Conservation (phyloP, 2,797 vertebrate species). For the Synanceia verrucosa region DNA sequence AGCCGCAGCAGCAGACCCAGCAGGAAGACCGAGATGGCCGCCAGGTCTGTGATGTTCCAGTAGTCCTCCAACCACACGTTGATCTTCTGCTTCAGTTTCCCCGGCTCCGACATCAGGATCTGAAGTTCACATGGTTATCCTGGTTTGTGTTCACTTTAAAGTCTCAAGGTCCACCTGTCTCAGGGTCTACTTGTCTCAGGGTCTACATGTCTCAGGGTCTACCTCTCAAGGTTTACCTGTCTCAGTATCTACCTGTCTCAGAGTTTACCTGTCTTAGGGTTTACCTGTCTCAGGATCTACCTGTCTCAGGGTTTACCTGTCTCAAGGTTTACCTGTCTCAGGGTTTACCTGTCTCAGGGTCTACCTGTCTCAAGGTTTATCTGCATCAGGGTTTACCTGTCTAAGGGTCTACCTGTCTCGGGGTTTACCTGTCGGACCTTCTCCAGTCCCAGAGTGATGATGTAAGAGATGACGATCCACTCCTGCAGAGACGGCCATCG, state of each 20-base stretch:
- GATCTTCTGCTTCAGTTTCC: slow-evolving; percentile 95
- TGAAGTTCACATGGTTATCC: slow-evolving; percentile 52
- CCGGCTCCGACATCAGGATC: slow-evolving; percentile 98
- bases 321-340: too few relatives aligned
- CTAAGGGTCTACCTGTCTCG: too few relatives aligned
- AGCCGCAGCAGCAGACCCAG: slow-evolving; percentile 91
- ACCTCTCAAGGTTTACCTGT: slow-evolving; percentile 82
- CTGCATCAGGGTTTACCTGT: slow-evolving; percentile 84
- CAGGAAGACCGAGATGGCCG: slow-evolving; percentile 92
- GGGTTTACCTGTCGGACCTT: slow-evolving; percentile 90
- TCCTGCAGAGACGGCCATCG: slow-evolving; percentile 93
- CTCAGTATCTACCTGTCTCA: slow-evolving; percentile 95
- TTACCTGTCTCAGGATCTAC: too few relatives aligned
- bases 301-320: too few relatives aligned
- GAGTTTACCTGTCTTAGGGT: slow-evolving; percentile 67
- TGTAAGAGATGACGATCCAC: slow-evolving; percentile 96
- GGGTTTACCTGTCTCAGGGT: slow-evolving; percentile 71
- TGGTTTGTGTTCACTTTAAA: too few relatives aligned
- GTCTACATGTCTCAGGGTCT: too few relatives aligned
- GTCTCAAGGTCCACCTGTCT: not conserved
- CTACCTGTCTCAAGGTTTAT: too few relatives aligned
- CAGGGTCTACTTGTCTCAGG: too few relatives aligned
- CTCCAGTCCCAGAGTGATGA: slow-evolving; percentile 93
- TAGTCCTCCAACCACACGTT: slow-evolving; percentile 98
- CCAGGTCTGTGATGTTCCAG: slow-evolving; percentile 96